phyloP scores from a whole-genome alignment of 2,797 vertebrate genomes.

The Argya squamiceps region DNA sequence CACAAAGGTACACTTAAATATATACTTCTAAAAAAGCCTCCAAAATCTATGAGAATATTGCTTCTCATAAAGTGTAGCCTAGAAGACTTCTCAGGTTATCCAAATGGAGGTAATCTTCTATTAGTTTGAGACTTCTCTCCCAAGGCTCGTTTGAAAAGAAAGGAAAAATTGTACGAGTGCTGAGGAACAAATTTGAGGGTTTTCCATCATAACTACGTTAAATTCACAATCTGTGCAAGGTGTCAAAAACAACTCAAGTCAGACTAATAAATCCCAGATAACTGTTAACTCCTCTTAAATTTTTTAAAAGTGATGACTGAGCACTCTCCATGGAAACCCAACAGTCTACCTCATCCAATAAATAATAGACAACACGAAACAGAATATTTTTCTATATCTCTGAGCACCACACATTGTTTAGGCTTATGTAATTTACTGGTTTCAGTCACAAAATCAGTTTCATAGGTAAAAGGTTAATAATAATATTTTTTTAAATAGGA shows the following conservation, averaged over 20 bases:
- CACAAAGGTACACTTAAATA: neutral
- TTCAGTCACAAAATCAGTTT: neutral
- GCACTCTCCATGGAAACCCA: neutral
- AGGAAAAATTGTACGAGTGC: neutral
- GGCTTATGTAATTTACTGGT: neutral
- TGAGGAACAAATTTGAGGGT: neutral
- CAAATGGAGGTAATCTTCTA: neutral
- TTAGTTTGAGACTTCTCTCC: neutral
- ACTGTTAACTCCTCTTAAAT: neutral
- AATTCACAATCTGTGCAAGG: neutral
- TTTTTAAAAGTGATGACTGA: neutral
- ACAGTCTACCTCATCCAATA: neutral
- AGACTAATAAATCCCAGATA: neutral
- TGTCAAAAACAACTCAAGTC: neutral
- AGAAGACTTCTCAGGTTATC: neutral
- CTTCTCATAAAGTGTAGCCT: neutral
- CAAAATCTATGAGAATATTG: neutral
- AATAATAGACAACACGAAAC: neutral
- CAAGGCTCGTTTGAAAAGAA: neutral
- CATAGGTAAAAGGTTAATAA: neutral
- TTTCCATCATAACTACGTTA: neutral
- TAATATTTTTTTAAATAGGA: neutral
- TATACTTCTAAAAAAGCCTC: neutral
- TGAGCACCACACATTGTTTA: neutral
- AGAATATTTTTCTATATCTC: neutral